Evolutionary conservation across 2,888 invertebrate genomes (phyloP).

Genomic region (Platypus cylindrus): DNA sequence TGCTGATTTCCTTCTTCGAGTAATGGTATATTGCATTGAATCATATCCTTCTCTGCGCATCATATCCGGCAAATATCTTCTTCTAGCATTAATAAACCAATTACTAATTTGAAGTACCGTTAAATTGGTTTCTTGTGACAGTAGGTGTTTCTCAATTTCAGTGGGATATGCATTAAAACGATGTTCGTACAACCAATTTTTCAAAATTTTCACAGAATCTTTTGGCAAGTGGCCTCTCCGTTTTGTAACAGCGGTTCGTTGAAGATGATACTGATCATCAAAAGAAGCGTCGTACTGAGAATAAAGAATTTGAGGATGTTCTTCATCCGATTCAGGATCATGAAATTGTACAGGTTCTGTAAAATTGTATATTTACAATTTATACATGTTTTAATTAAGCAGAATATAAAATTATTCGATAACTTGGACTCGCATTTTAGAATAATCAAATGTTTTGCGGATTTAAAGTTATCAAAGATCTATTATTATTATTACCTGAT

Average conservation of each 20-base stretch:
- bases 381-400: too few species aligned
- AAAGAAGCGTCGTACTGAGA: slow-evolving; percentile 12
- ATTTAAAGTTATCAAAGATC: too few species aligned
- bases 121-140: slow-evolving; percentile 33
- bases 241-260: slow-evolving; percentile 24
- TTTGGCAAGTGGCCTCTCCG: slow-evolving; percentile 33
- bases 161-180: slow-evolving; percentile 35
- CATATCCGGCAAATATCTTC: slow-evolving; percentile 33
- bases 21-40: slow-evolving; percentile 34
- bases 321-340: slow-evolving; percentile 25
- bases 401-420: too few species aligned
- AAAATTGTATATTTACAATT: too few species aligned
- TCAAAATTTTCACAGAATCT: slow-evolving; percentile 33
- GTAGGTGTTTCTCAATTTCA: slow-evolving; percentile 33
- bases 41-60: slow-evolving; percentile 35
- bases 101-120: slow-evolving; percentile 35
- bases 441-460: too few species aligned
- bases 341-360: too few species aligned
- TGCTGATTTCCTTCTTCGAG: slow-evolving; percentile 28
- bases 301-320: slow-evolving; percentile 25
- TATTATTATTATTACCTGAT: too few species aligned
- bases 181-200: slow-evolving; percentile 35
- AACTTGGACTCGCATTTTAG: too few species aligned
- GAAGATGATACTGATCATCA: slow-evolving; percentile 13
- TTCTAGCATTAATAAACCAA: slow-evolving; percentile 35